phyloP scores from a whole-genome alignment of 2,888 invertebrate species.

The Eurytoma californica region DNA sequence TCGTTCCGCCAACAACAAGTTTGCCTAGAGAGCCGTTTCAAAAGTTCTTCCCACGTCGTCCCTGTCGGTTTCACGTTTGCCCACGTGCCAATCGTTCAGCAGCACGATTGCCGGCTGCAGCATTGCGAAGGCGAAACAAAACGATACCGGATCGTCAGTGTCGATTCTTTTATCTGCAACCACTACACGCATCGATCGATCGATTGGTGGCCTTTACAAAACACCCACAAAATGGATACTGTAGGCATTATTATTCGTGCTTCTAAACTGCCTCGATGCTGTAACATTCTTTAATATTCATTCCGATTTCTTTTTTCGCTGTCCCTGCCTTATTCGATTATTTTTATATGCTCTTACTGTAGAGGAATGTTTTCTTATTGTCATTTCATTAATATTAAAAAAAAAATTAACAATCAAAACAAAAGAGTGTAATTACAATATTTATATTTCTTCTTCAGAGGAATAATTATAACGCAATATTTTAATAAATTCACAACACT shows the following conservation, averaged over 20 bases:
- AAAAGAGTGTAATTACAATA: too few species aligned
- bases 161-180: neutral
- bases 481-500: neutral
- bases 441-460: too few species aligned
- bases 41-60: neutral
- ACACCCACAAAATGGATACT: slow-evolving; percentile 24
- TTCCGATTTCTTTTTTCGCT: slow-evolving; percentile 4
- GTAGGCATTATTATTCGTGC: slow-evolving; percentile 17
- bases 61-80: slow-evolving; percentile 31
- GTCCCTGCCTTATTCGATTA: too few species aligned
- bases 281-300: neutral
- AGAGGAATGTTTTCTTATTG: too few species aligned
- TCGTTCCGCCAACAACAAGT: neutral
- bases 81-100: slow-evolving; percentile 7
- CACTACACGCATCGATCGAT: slow-evolving; percentile 12
- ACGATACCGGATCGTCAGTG: slow-evolving; percentile 3
- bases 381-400: too few species aligned
- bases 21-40: neutral
- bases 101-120: neutral
- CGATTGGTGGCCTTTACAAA: slow-evolving; percentile 11
- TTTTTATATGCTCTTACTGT: too few species aligned
- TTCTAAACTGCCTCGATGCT: neutral
- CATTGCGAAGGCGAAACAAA: slow-evolving; percentile 8
- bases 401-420: too few species aligned
- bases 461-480: too few species aligned